Evolutionary conservation across 2,797 vertebrate species (phyloP).

Genomic region (Adelosebastes latens): DNA sequence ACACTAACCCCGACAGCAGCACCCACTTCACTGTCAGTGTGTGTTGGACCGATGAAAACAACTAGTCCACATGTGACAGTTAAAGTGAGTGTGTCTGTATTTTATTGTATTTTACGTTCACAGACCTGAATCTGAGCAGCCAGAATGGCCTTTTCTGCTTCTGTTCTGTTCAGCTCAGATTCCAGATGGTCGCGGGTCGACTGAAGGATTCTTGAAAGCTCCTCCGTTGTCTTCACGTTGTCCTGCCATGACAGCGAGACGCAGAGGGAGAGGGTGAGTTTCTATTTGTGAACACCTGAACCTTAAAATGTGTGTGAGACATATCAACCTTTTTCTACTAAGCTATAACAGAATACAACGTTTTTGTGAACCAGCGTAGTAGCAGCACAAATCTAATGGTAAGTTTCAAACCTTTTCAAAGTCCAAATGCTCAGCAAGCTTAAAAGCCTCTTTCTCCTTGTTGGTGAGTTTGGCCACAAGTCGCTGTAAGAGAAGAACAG

Average conservation of each 20-base stretch:
- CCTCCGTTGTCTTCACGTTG: constrained; percentile 80
- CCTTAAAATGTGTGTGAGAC: neutral
- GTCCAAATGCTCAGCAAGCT: constrained; percentile 84
- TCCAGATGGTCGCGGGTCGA: constrained; percentile 84
- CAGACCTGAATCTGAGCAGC: constrained; percentile 84
- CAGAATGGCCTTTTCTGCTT: constrained; percentile 85
- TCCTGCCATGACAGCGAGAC: constrained; percentile 73
- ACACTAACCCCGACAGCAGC: neutral
- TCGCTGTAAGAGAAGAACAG: constrained; percentile 73
- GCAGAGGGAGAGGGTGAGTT: neutral
- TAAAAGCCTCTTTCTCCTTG: constrained; percentile 85
- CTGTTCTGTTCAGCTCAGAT: constrained; percentile 83
- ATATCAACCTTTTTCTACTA: neutral
- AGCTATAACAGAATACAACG: neutral
- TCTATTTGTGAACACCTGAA: neutral
- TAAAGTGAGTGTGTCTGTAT: neutral
- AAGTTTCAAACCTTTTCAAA: constrained; percentile 86
- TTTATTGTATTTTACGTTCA: neutral
- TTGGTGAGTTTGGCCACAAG: constrained; percentile 85
- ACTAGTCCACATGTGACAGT: neutral
- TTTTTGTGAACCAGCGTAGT: neutral
- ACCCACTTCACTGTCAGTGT: neutral
- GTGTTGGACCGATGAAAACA: neutral
- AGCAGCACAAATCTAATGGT: neutral
- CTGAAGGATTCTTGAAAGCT: constrained; percentile 87